Evolutionary conservation across 1,140 invertebrate species (phyloP).

Genomic region (Aphelinus certus): DNA sequence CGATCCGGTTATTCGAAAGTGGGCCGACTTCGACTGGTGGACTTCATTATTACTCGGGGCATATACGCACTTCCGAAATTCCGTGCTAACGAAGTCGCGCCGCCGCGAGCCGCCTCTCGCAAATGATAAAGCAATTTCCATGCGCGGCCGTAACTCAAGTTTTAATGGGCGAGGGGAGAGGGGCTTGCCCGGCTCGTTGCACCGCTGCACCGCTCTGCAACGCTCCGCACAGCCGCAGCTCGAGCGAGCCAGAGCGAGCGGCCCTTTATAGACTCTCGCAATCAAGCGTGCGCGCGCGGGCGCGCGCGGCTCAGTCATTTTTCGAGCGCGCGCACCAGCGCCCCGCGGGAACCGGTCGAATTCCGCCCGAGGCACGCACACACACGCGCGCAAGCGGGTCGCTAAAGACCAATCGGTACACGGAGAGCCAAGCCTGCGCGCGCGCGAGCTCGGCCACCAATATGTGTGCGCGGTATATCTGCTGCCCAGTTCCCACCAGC

Average conservation of each 20-base stretch:
- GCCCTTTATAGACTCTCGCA: constrained; percentile 23
- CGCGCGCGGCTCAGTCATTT: constrained; percentile 31
- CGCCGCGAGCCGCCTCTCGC: neutral
- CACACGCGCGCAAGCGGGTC: too few relatives aligned
- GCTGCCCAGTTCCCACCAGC: too few relatives aligned
- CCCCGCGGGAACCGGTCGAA: constrained; percentile 30
- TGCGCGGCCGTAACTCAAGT: constrained; percentile 29
- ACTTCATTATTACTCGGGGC: neutral
- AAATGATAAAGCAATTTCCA: constrained; percentile 35
- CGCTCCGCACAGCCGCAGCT: neutral
- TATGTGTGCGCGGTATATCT: too few relatives aligned
- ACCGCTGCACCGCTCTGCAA: neutral
- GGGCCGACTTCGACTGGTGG: neutral
- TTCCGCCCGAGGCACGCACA: constrained; percentile 1
- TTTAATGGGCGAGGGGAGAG: constrained; percentile 17
- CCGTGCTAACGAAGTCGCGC: neutral
- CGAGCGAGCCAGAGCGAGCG: neutral
- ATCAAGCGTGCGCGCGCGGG: neutral
- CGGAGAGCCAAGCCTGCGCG: too few relatives aligned
- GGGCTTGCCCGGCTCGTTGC: neutral
- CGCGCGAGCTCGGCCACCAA: too few relatives aligned
- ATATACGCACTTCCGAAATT: neutral
- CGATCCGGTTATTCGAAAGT: constrained; percentile 13
- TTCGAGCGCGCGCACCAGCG: neutral
- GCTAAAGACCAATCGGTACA: too few relatives aligned